Conservation (phyloP, 2,888 invertebrate genomes). For the Heteromurus nitidus region DNA sequence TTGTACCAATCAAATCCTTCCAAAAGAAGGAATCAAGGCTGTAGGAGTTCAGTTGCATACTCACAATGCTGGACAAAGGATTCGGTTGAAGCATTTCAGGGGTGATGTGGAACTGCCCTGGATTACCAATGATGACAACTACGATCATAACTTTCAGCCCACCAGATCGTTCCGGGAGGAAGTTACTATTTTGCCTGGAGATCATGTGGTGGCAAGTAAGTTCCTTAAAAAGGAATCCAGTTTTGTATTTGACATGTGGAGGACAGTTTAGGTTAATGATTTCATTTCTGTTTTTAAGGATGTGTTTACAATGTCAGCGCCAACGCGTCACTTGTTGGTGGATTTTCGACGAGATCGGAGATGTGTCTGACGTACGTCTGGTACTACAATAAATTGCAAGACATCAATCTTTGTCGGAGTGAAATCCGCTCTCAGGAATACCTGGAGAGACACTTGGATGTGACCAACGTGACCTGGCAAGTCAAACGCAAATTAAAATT, state of each 20-base stretch:
- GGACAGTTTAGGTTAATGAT: too few species aligned
- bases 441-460: background rate
- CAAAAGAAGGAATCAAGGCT: background rate
- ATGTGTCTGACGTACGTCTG: background rate
- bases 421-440: background rate
- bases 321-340: background rate
- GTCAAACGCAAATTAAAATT: background rate
- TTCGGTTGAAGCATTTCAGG: slow-evolving; percentile 30
- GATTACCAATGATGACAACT: background rate
- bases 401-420: slow-evolving; percentile 12
- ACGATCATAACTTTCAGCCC: slow-evolving; percentile 23
- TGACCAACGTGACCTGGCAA: background rate
- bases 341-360: background rate
- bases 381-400: slow-evolving; percentile 30
- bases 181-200: slow-evolving; percentile 19
- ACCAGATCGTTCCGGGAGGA: background rate
- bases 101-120: slow-evolving; percentile 1
- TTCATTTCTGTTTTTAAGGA: too few species aligned
- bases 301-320: background rate
- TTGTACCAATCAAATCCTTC: slow-evolving; percentile 6
- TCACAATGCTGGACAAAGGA: background rate
- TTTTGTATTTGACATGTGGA: too few species aligned
- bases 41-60: background rate
- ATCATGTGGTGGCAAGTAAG: slow-evolving; percentile 33
- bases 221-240: too few species aligned